Conservation (phyloP, 2,888 invertebrate species). For the Hyposoter didymator region DNA sequence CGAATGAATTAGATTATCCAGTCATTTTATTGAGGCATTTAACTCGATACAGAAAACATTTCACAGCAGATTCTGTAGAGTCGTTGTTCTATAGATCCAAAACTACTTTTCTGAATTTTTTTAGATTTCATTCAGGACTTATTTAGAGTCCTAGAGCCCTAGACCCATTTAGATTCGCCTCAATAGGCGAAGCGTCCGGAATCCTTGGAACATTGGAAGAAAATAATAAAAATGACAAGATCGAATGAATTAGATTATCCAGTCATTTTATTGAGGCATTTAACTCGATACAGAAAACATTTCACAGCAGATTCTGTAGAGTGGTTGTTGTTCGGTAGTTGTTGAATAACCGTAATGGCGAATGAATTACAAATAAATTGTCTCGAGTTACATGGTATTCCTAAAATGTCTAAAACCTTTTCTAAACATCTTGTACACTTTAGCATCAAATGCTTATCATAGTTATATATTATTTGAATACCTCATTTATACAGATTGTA, state of each 20-base stretch:
- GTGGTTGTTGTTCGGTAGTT: slow-evolving; percentile 41
- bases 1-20: slow-evolving; percentile 54
- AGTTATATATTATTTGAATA: slow-evolving; percentile 39
- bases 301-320: slow-evolving; percentile 36
- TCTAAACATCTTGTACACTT: slow-evolving; percentile 64
- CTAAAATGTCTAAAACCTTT: slow-evolving; percentile 62
- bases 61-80: slow-evolving; percentile 34
- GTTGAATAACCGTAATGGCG: slow-evolving; percentile 25
- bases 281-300: slow-evolving; percentile 67
- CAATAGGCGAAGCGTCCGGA: too few relatives aligned
- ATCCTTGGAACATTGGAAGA: too few relatives aligned
- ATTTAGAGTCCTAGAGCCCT: too few relatives aligned
- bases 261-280: slow-evolving; percentile 70
- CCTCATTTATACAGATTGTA: slow-evolving; percentile 50
- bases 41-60: slow-evolving; percentile 66
- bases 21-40: slow-evolving; percentile 70
- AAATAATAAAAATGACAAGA: too few relatives aligned
- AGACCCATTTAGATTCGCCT: too few relatives aligned
- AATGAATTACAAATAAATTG: slow-evolving; percentile 51
- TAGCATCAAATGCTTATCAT: slow-evolving; percentile 53
- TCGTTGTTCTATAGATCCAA: too few relatives aligned
- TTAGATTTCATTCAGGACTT: too few relatives aligned
- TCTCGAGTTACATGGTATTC: slow-evolving; percentile 33
- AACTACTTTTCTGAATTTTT: too few relatives aligned
- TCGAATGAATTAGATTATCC: slow-evolving; percentile 50